Base-by-base conservation (phyloP, 2,113 vertebrate species). In the Xiphorhynchus elegans region DNA sequence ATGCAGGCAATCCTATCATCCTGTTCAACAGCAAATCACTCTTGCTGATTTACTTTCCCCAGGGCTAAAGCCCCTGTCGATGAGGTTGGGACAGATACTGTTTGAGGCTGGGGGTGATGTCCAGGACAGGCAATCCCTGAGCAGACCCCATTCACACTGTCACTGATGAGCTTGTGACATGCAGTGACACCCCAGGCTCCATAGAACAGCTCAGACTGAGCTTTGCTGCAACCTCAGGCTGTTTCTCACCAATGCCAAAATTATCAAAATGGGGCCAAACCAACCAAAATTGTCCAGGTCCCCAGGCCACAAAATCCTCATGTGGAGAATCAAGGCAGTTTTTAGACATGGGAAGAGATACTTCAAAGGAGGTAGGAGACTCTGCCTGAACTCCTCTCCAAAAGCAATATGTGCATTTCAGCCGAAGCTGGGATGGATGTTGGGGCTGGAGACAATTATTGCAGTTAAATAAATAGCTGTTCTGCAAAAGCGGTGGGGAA, bases 331-430 rank as follows among this genome's bases (percentile, higher is more conserved):
- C 1, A 4, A 78, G 56, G 52, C 56, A 35, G 28, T 2, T 81
- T 86, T 81, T 50, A 73, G 56, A 66, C 28, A 3, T 15, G 24
- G 14, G 47, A 86, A 70, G 50, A 90, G 82, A 44, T 25, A 8
- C 40, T 77, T 89, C 52, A 67, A 85, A 72, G 47, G 40, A 81
- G 49, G 58, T 7, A 24, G 52, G 89, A 60, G n/a, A 31, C 25
- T 78, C 49, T 60, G 73, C 66, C 86, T 88, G 47, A 93, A 70
- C 42, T 88, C 33, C 29, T 75, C 40, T 95, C 81, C 89, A 91
- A 90, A 91, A 92, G 44, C 56, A 86, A 81, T 50, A 31, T 16
- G 31, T 29, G 63, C 17, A 10, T 64, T 90, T 70, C 53, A 76
- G 52, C 66, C 1, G 0, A 87, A 89, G 83, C 73, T 72, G 69